Base-by-base conservation (phyloP, 2,888 invertebrate genomes). In the Erebia ligea region DNA sequence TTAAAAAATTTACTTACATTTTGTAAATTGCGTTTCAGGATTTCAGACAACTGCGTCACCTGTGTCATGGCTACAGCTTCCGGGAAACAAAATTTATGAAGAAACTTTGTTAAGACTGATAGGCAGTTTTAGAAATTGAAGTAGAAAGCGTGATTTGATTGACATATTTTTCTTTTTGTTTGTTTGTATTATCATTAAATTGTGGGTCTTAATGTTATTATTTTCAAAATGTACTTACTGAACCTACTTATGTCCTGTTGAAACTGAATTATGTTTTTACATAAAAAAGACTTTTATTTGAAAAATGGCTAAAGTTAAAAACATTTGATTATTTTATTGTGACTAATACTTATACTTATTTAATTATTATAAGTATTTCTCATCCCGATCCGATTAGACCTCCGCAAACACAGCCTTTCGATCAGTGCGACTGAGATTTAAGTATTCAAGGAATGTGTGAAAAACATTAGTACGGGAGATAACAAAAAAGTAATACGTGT, bases 61-160 rank as follows among this genome's bases (percentile, higher is more conserved):
- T 87, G 89, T 79, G 83, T 77, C 76, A 75, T 77, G 75, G 77
- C 70, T 74, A 34, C 34, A 76, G 57, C 76, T 80, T 82, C 79
- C 75, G 78, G 71, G 74, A 83, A 84, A 84, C 81, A 82, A 81
- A 85, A 82, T 67, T 67, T 67, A 86, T 80, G 77, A 79, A 82
- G 78, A 82, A 83, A 87, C 81, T 86, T 82, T 75, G 58, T 77
- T 86, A 87, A 88, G 88, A 90, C 83, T 85, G 86, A 90, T 87
- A 82, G 87, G 85, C 83, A 79, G 86, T 85, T 84, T 81, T 76
- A 79, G 72, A 74, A 71, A 75, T 71, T 77, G 77, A 75, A 80
- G 75, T 74, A 76, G 79, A 79, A 78, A 73, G 34, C 15, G 61
- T 65, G 40, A 21, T 72, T 57, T 69, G 72, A 72, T 72, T 70